A percentile compares a stretch with the other conserved stretches of the same genome.
Conservation (phyloP, 2,888 invertebrate genomes). For the Polydrusus pterygomalis region DNA sequence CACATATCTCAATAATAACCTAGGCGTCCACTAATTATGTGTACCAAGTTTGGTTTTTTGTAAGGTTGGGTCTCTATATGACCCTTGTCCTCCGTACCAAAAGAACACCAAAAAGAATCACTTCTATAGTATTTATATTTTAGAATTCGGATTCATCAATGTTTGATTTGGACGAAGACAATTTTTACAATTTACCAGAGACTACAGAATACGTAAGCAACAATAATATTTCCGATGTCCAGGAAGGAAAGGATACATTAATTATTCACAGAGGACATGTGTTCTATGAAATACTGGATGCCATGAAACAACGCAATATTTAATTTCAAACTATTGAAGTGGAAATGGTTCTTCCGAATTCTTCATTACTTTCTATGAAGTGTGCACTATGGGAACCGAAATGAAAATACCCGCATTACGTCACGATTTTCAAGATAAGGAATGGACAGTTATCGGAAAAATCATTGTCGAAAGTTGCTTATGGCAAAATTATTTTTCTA, state of each 20-base stretch:
- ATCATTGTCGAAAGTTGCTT: conserved; percentile 43
- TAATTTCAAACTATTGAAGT: conserved; percentile 33
- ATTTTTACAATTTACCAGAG: conserved; percentile 28
- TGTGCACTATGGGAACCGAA: conserved; percentile 45
- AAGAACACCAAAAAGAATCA: too few species aligned
- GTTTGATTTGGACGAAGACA: conserved; percentile 23
- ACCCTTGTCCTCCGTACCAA: too few species aligned
- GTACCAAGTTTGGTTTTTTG: too few species aligned
- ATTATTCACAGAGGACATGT: conserved; percentile 44
- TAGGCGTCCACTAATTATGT: too few species aligned
- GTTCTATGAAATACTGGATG: conserved; percentile 36
- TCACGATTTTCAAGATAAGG: conserved; percentile 43
- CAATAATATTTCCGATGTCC: conserved; percentile 23
- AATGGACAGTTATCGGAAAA: conserved; percentile 45
- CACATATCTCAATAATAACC: too few species aligned
- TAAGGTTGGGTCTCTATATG: too few species aligned
- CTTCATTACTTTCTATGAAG: conserved; percentile 46
- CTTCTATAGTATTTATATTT: background rate
- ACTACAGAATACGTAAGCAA: conserved; percentile 21
- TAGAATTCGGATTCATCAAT: conserved; percentile 7
- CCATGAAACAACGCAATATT: conserved; percentile 19
- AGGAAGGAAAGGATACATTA: conserved; percentile 18
- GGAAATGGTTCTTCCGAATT: conserved; percentile 52
- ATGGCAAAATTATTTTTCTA: conserved; percentile 45
- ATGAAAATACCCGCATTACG: conserved; percentile 45